These are phyloP conservation scores for Omphaloscelis lunosa DNA, from an alignment of 2,888 invertebrate species.

Conservation along the genomic window DNA sequence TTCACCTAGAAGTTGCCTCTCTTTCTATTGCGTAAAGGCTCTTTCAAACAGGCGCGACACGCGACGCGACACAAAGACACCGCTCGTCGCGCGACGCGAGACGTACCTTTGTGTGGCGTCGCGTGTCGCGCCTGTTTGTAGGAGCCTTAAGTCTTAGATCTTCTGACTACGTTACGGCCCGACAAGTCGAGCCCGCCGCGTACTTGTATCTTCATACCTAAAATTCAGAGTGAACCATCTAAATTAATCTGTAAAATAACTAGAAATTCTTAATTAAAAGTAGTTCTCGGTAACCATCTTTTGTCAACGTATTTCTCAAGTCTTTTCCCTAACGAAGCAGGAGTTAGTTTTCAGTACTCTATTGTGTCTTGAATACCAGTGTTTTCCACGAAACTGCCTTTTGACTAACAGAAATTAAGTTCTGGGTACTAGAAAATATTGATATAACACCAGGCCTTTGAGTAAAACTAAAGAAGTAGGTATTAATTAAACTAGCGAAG, in stretches of 20 bases:
- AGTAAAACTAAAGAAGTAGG: not conserved
- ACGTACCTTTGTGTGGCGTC: too few species aligned
- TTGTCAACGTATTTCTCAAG: not conserved
- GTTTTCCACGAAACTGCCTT: slow-evolving; percentile 2
- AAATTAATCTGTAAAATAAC: not conserved
- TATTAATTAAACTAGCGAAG: not conserved
- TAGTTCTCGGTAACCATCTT: not conserved
- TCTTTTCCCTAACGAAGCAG: not conserved
- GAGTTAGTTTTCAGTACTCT: not conserved
- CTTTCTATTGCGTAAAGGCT: too few species aligned
- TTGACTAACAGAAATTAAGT: not conserved
- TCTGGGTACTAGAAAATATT: not conserved
- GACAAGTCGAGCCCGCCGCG: too few species aligned
- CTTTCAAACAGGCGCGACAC: too few species aligned
- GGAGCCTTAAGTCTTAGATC: too few species aligned
- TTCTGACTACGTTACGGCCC: too few species aligned
- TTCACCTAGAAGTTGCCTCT: too few species aligned
- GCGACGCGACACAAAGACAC: too few species aligned
- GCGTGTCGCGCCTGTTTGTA: too few species aligned
- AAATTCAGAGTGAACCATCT: too few species aligned
- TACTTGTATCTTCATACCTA: too few species aligned
- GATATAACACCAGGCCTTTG: slow-evolving; percentile 1
- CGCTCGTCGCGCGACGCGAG: too few species aligned
- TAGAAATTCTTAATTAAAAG: not conserved
- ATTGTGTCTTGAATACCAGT: not conserved